Percentiles rank a stretch among this genome's conserved stretches.
Evolutionary conservation across 2,113 vertebrate genomes (phyloP).

Genomic region (Nibea coibor): DNA sequence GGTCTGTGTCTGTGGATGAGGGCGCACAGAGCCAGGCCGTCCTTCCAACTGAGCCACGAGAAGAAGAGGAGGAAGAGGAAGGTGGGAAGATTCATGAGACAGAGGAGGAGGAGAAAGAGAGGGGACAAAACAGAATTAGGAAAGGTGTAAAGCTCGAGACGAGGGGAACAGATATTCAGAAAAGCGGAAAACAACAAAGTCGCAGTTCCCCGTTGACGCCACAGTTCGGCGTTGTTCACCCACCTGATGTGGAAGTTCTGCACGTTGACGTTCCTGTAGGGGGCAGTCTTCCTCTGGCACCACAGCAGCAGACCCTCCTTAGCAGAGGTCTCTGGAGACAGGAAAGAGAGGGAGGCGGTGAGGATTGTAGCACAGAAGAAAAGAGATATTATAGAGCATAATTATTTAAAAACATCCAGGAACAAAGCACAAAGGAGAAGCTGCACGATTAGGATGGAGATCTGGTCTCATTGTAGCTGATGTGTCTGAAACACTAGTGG

Average conservation of each 20-base stretch:
- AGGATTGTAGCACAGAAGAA: neutral
- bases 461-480: neutral
- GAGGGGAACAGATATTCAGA: neutral
- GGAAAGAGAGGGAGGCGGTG: neutral
- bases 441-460: too few relatives aligned
- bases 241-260: slow-evolving; percentile 98
- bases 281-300: slow-evolving; percentile 95
- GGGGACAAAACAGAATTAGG: neutral
- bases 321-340: slow-evolving; percentile 89
- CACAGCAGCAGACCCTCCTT: slow-evolving; percentile 94
- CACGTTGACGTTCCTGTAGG: slow-evolving; percentile 94
- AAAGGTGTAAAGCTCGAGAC: too few relatives aligned
- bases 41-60: slow-evolving; percentile 88
- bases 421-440: neutral
- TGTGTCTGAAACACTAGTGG: neutral
- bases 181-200: neutral
- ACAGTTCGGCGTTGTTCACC: slow-evolving; percentile 38
- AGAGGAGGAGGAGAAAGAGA: too few relatives aligned
- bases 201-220: slow-evolving; percentile 14
- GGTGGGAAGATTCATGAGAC: neutral
- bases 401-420: too few relatives aligned
- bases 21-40: slow-evolving; percentile 92
- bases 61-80: neutral
- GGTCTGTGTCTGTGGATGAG: slow-evolving; percentile 96
- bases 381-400: neutral